Evolutionary conservation across 2,888 invertebrate species (phyloP), one percentile per base, ranked within the genome.

Genomic region (Cheilosia vulpina): DNA sequence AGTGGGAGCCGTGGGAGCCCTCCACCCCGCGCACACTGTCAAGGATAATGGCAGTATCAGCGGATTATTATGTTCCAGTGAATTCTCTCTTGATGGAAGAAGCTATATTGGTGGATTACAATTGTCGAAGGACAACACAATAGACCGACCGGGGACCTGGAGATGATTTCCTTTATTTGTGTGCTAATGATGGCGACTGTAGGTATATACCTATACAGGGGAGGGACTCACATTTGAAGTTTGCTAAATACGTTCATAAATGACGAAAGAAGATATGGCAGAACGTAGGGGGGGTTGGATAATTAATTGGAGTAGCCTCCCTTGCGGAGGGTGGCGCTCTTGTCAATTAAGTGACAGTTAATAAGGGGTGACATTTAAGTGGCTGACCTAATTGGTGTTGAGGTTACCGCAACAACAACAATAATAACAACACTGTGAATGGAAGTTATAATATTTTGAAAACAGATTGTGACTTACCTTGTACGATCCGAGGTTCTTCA

Each of bases 401-500:
- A 50, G 73, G 63, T 65, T 73, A 68, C 43, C 34, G 47, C 52
- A 24, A 52, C 45, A 52, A 77, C 62, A 68, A 31, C 2, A 31
- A 31, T 9, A 31, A 7, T 7, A 21, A 52, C 45, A 52, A 76
- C 62, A 68, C 53, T 55, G 2, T n/a, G 53, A 55, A 55, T 55
- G 4, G 6, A 7, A 24, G 15, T n/a, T 21, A 47, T 34, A 13
- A 52, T 47, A 34, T 47, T 21, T 21, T 41, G 6, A 21, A 11
- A 34, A 45, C 31, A 60, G 27, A 47, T 47, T 55, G n/a, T 52
- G 13, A 90, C 94, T 93, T 93, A 97, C 98, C 96, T 97, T 98
- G 92, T 96, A 97, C 53, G 96, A 95, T 89, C 97, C 97, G 83
- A 98, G 95, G 93, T 98, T 97, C 93, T 97, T 97, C 89, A 98